Evolutionary conservation across 2,888 invertebrate species (phyloP), one percentile per base, ranked within the genome.

Genomic region (Morpho helenor): DNA sequence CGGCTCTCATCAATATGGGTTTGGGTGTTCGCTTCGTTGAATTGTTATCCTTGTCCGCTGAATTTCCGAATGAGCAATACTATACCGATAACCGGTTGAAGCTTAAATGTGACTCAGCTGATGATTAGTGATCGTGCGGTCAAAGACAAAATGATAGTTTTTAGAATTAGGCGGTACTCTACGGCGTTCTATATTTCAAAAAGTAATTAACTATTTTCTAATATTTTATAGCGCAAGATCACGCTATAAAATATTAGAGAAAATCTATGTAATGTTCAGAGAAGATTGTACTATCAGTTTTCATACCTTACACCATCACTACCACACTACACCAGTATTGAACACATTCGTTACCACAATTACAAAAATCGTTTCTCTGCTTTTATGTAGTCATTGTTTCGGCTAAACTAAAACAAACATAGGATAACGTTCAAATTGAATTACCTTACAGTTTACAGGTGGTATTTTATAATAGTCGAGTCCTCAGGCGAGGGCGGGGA

Each of bases 371-470:
- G 23, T 23, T 23, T 23, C 2, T 2, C 23, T 4, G 31, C 5
- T 31, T 31, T 31, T 31, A 31, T 31, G 31, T 31, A 31, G 31
- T 31, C 3, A 5, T 31, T 31, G 2, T 31, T 31, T 31, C 31
- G 31, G 31, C 31, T 0, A 31, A 2, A 31, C 31, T 31, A 31
- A 66, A 65, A 62, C 61, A 64, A 62, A 69, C 69, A 72, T 65
- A 73, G 78, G 80, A 82, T 79, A 79, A 80, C 46, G 83, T 85
- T 84, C 84, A 83, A 84, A 84, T 84, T 83, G 79, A 82, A 86
- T 83, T 82, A 82, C 79, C 77, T 82, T 77, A 79, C 80, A 70
- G 76, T 77, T 76, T 81, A 77, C 76, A 80, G 76, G 78, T 78
- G 76, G 78, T 79, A 75, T 77, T 77, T 59, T 62, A 54, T 62